These are phyloP conservation scores for Myotis daubentonii DNA, from an alignment of 2,797 vertebrate genomes.

Conservation along the genomic window DNA sequence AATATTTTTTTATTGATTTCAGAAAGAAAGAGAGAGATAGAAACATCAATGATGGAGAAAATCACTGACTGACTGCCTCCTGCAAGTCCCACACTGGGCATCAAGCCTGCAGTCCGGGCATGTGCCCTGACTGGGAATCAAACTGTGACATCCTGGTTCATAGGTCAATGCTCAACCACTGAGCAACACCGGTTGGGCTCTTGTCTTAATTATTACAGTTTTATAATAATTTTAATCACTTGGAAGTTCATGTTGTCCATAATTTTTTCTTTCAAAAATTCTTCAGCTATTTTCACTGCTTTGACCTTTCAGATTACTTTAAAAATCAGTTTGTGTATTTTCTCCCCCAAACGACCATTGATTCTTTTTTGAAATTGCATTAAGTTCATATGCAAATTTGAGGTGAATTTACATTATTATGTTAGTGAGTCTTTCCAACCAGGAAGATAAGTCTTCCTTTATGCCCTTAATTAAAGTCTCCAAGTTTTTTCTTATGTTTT, in stretches of 20 bases:
- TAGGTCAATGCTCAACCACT: too few species aligned
- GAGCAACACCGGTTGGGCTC: too few species aligned
- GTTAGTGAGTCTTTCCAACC: neutral
- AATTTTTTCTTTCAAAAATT: constrained; percentile 39
- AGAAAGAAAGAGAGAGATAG: too few species aligned
- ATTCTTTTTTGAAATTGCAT: neutral
- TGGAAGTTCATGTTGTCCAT: neutral
- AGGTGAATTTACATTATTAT: neutral
- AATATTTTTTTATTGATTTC: too few species aligned
- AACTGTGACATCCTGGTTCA: too few species aligned
- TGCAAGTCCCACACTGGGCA: too few species aligned
- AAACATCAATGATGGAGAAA: too few species aligned
- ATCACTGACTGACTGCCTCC: too few species aligned
- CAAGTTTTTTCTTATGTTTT: neutral
- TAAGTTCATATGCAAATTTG: neutral
- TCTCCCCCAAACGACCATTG: neutral
- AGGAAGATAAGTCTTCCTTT: neutral
- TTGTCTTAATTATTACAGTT: neutral
- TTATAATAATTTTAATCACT: neutral
- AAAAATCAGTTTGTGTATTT: neutral
- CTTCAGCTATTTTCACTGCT: neutral
- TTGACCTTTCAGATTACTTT: constrained; percentile 27
- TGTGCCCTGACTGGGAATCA: too few species aligned
- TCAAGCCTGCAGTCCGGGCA: too few species aligned
- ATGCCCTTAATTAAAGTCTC: neutral